These are phyloP conservation scores for Limonius californicus DNA, from an alignment of 1,140 invertebrate genomes.

Conservation along the genomic window DNA sequence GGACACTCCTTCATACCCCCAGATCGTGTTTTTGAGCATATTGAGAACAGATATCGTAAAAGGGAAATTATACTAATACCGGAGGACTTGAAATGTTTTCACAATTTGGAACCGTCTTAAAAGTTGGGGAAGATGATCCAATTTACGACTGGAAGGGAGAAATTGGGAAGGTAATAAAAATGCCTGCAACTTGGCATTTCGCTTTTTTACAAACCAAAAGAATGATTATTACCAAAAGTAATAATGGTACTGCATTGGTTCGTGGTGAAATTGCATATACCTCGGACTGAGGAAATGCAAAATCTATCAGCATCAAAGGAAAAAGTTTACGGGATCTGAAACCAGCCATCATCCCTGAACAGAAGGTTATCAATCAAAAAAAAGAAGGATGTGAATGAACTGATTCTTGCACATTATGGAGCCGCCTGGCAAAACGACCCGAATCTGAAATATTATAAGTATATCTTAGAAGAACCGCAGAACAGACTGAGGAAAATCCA, in stretches of 20 bases:
- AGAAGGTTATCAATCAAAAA: background rate
- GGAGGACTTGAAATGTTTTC: conserved; percentile 21
- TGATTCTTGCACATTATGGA: background rate
- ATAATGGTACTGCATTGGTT: conserved; percentile 3
- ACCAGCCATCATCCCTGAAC: background rate
- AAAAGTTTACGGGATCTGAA: background rate
- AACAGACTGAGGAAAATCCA: background rate
- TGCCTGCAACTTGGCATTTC: background rate
- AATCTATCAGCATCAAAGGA: background rate
- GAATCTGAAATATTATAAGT: background rate
- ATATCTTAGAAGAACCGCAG: background rate
- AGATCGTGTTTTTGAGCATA: conserved; percentile 31
- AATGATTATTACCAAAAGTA: background rate
- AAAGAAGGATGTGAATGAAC: background rate
- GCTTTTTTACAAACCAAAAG: conserved; percentile 1
- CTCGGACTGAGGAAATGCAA: background rate
- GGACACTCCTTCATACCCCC: background rate
- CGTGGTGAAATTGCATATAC: background rate
- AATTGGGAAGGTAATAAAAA: background rate
- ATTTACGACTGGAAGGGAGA: background rate
- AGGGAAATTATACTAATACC: conserved; percentile 29
- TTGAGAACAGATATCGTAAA: conserved; percentile 31
- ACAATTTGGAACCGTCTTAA: conserved; percentile 20
- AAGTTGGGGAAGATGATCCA: background rate
- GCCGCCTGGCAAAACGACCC: background rate